Percentiles rank a stretch among this genome's conserved stretches.
Evolutionary conservation across 2,113 vertebrate genomes (phyloP).

Genomic region (Ceratotherium simum): DNA sequence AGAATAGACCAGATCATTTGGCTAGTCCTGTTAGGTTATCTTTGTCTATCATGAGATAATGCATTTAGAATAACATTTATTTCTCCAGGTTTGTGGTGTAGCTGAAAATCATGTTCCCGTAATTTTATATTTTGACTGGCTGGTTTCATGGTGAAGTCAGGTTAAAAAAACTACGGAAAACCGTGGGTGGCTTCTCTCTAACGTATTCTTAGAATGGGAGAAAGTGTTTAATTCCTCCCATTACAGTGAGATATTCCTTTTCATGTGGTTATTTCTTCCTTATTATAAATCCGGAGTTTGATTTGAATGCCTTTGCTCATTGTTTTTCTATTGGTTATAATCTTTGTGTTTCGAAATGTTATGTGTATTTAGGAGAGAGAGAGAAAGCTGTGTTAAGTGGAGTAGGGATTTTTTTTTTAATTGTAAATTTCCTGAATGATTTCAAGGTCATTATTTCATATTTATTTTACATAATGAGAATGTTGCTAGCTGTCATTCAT

Average conservation of each 20-base stretch:
- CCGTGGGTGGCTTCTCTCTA: slow-evolving; percentile 35
- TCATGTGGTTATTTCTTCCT: slow-evolving; percentile 7
- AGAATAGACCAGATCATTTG: background rate
- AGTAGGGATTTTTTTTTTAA: background rate
- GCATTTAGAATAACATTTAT: background rate
- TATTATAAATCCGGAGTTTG: background rate
- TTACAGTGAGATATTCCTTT: background rate
- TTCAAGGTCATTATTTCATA: background rate
- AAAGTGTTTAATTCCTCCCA: slow-evolving; percentile 10
- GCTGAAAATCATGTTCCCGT: slow-evolving; percentile 28
- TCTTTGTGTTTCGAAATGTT: background rate
- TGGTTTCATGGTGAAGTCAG: slow-evolving; percentile 30
- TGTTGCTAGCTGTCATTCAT: background rate
- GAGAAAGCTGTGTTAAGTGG: background rate
- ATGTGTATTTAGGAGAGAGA: background rate
- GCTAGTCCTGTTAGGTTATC: background rate
- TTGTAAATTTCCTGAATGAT: background rate
- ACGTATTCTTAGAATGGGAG: background rate
- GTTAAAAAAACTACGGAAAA: slow-evolving; percentile 33
- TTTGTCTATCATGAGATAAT: background rate
- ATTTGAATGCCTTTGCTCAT: background rate
- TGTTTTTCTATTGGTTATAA: background rate
- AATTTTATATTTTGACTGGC: slow-evolving; percentile 60
- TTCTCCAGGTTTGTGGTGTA: slow-evolving; percentile 20
- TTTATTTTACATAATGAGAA: background rate